Percentiles rank a stretch among this genome's conserved stretches.
phyloP scores from a whole-genome alignment of 64 coral and sea anemone genomes.

The Montipora cactus region DNA sequence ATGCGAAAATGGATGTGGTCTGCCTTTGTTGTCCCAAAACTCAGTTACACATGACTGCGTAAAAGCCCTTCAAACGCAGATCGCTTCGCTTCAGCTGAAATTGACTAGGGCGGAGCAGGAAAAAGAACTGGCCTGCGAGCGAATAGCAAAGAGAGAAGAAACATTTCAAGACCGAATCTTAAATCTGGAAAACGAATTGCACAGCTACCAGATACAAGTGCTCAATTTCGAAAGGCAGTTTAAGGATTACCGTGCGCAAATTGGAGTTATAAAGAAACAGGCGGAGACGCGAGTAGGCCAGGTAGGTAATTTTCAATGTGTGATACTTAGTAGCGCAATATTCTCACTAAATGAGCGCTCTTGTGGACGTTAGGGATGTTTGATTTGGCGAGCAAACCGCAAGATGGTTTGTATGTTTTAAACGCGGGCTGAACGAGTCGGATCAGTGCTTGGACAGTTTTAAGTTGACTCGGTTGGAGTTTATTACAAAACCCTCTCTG shows the following conservation, averaged over 20 bases:
- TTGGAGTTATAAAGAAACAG: slow-evolving; percentile 87
- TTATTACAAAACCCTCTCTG: background rate
- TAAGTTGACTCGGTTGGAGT: slow-evolving; percentile 56
- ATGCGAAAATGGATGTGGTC: slow-evolving; percentile 96
- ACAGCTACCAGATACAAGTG: slow-evolving; percentile 93
- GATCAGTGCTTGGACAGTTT: slow-evolving; percentile 68
- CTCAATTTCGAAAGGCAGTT: slow-evolving; percentile 98
- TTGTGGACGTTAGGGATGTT: slow-evolving; percentile 8
- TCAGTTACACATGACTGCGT: slow-evolving; percentile 84
- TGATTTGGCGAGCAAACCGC: slow-evolving; percentile 44
- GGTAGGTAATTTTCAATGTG: slow-evolving; percentile 66
- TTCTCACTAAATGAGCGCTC: slow-evolving; percentile 42
- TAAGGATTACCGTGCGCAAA: slow-evolving; percentile 94
- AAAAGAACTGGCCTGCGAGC: slow-evolving; percentile 85
- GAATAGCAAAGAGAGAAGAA: slow-evolving; percentile 88
- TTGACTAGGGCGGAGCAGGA: slow-evolving; percentile 93
- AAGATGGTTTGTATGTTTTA: slow-evolving; percentile 46
- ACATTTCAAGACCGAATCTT: slow-evolving; percentile 92
- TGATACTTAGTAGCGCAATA: background rate
- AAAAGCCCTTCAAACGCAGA: slow-evolving; percentile 92
- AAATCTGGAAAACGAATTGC: slow-evolving; percentile 96
- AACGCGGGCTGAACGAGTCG: background rate
- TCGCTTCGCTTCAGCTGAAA: slow-evolving; percentile 94
- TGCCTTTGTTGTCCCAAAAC: slow-evolving; percentile 86
- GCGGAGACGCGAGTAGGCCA: slow-evolving; percentile 79